Base-by-base conservation (phyloP, 2,888 invertebrate genomes). In the Drosophila birchii region DNA sequence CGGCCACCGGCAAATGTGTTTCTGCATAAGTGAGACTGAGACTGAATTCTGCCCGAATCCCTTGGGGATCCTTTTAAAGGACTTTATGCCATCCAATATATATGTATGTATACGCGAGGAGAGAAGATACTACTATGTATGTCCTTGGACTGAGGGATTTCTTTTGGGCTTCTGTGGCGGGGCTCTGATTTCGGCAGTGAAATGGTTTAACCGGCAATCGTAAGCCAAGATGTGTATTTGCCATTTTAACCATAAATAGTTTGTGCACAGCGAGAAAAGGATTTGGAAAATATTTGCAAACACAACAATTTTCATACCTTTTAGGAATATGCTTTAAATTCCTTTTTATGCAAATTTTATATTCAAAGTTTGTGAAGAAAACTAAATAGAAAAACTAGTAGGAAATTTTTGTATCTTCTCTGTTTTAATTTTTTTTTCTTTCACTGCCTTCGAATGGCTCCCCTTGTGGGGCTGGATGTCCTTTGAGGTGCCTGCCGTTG, bases 21-120 rank as follows among this genome's bases (percentile, higher is more conserved):
- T 53, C 66, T 86, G 85, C 81, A 87, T 87, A 81, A 86, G 78
- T 84, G 84, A 81, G 84, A 79, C 79, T 26, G 45, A 71, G 7
- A 2, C 16, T 38, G 54, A 55, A 44, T 68, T 43, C 54, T 29
- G 14, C 7, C 9, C 18, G 9, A 36, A 20, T 18, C 23, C 34
- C 20, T n/a, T 5, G 6, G 12, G 23, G 36, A 59, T 54, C 29
- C 34, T n/a, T 29, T 54, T 43, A 41, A 62, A 49, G 20, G 41
- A 14, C 12, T 16, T 29, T 38, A 18, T 2, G 26, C 3, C 14
- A 32, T n/a, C 5, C 44, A 26, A 34, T 14, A 49, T 34, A 14
- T 26, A 5, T n/a, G 26, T 26, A 26, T 26, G 5, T 8, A 44
- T 4, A 6, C 45, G n/a, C 26, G 45, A 26, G 9, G 23, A n/a